Evolutionary conservation across 2,888 invertebrate genomes (phyloP).

Genomic region (Plebejus melissa): DNA sequence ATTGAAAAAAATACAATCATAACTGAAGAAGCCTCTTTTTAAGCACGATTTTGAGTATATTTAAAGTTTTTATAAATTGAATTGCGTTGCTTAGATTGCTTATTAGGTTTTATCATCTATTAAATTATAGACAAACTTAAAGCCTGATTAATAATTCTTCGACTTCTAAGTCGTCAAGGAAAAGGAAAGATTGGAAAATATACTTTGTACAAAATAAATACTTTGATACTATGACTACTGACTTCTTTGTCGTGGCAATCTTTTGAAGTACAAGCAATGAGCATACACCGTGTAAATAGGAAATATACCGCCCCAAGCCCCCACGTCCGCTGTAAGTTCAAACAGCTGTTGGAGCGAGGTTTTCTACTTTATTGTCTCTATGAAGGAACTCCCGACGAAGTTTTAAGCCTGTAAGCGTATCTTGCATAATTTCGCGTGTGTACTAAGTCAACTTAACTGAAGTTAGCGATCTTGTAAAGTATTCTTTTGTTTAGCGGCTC

Average conservation of each 20-base stretch:
- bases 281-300: constrained; percentile 1
- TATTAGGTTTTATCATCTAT: not conserved
- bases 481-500: constrained; percentile 20
- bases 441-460: constrained; percentile 38
- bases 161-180: too few relatives aligned
- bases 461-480: constrained; percentile 30
- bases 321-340: constrained; percentile 25
- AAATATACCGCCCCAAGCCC: constrained; percentile 7
- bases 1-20: not conserved
- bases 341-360: constrained; percentile 31
- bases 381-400: constrained; percentile 33
- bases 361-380: constrained; percentile 29
- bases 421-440: constrained; percentile 41
- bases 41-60: too few relatives aligned
- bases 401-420: constrained; percentile 39
- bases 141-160: too few relatives aligned
- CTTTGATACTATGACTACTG: not conserved
- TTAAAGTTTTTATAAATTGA: too few relatives aligned
- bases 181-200: too few relatives aligned
- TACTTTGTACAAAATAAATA: too few relatives aligned
- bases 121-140: too few relatives aligned
- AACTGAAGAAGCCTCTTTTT: not conserved
- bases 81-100: too few relatives aligned
- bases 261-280: not conserved
- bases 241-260: not conserved